Conservation (phyloP, 2,797 vertebrate species). For the Aselliscus stoliczkanus region DNA sequence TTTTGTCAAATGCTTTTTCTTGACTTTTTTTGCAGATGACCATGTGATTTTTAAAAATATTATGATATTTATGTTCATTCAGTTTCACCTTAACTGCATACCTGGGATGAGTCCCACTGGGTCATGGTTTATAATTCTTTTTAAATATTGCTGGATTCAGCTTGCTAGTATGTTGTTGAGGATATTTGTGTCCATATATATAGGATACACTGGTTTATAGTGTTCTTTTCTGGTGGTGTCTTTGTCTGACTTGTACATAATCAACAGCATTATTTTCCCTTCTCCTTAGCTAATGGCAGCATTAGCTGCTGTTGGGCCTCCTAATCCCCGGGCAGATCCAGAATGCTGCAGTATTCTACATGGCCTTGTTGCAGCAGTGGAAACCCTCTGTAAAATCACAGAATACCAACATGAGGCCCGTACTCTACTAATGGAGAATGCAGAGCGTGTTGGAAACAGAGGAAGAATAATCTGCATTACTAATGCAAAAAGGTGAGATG, state of each 20-base stretch:
- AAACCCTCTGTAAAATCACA: conserved; percentile 95
- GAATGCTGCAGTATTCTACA: conserved; percentile 98
- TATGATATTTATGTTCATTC: neutral
- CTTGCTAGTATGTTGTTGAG: neutral
- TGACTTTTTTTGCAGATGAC: neutral
- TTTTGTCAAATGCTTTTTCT: conserved; percentile 25
- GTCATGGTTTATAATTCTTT: neutral
- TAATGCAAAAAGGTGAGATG: conserved; percentile 93
- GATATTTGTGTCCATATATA: neutral
- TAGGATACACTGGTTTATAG: neutral
- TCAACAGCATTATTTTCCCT: neutral
- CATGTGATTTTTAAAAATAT: neutral
- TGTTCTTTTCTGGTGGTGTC: conserved; percentile 7
- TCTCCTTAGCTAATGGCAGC: conserved; percentile 92
- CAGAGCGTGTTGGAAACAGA: conserved; percentile 93
- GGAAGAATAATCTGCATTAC: conserved; percentile 97
- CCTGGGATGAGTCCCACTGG: neutral
- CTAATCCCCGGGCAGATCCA: conserved; percentile 94
- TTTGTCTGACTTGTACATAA: neutral
- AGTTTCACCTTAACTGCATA: neutral
- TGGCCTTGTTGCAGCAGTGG: conserved; percentile 94
- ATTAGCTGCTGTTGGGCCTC: conserved; percentile 94
- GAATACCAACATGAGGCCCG: conserved; percentile 94
- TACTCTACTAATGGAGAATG: conserved; percentile 92
- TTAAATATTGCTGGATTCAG: neutral